Base-by-base conservation (phyloP, 2,113 vertebrate genomes). In the Zosterops borbonicus region DNA sequence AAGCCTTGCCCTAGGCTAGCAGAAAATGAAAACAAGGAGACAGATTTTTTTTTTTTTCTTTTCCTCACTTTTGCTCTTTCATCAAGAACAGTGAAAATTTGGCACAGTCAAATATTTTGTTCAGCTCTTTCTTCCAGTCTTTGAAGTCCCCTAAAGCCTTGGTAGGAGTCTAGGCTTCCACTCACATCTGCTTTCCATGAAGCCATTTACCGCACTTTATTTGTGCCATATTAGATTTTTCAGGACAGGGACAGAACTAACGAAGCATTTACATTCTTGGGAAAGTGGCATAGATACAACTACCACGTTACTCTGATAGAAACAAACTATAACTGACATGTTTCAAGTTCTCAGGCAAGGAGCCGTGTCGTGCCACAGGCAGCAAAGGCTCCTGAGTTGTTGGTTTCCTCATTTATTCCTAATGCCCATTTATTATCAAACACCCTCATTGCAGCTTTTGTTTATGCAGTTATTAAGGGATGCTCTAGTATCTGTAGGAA, bases 111-210 rank as follows among this genome's bases (percentile, higher is more conserved):
- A 95, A 87, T 95, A 97, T 96, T 97, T 96, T 95, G 92, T 95
- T 97, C 96, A 94, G 95, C 87, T 97, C 82, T 85, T 92, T 95
- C 87, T 91, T 95, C 90, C 92, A 65, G 90, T 62, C 96, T 97
- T 97, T 97, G 97, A 97, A 97, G 96, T 97, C 42, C 55, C 52
- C 52, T 79, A 92, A 96, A 96, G 95, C 87, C 89, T 94, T 90
- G 87, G 92, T 96, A 96, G 94, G 94, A 97, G 87, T 93, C 70
- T 96, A 68, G 73, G 93, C 94, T 96, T 96, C 93, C 90, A 93
- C 73, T 91, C 95, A 97, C 97, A 97, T 97, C 97, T 97, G 97
- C 95, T 97, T 97, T 95, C 90, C 92, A 97, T 97, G 96, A 97
- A 97, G 79, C 90, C 92, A 91, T 94, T 94, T 90, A 96, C 95